Evolutionary conservation across 1,140 invertebrate genomes (phyloP), one percentile per base, ranked within the genome.

Genomic region (Papilio glaucus): DNA sequence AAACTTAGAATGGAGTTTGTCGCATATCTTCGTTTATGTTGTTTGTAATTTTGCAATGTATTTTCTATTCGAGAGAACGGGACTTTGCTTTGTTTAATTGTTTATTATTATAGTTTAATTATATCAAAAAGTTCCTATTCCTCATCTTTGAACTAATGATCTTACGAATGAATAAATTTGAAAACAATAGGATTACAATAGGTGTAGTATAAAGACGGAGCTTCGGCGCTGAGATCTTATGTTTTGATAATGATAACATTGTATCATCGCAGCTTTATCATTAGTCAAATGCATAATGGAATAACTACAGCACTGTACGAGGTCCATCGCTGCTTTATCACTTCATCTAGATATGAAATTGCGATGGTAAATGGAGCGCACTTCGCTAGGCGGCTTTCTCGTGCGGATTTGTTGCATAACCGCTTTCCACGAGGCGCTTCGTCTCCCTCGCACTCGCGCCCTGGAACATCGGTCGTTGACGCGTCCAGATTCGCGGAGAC

Each of bases 371-470:
- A 75, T 68, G 68, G 78, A 65, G 62, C 10, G 62, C 62, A 65
- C 62, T 38, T 65, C 15, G 62, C 77, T 88, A 85, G 80, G 21
- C 26, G 42, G 85, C 85, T 89, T 88, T 91, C 89, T 85, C 87
- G 85, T 83, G 82, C 72, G 75, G 76, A 77, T 74, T 75, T 79
- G 83, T 91, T 89, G 85, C 88, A 87, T 90, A 89, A 88, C 89
- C 82, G 87, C 87, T 90, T 91, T 90, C 86, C 89, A 89, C 84
- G 82, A 82, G 75, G 83, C 79, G 71, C 77, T 79, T 72, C 76
- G 62, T 84, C 79, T 80, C 80, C 74, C 76, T 81, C 81, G 78
- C 83, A 74, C 85, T 79, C 49, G 78, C 83, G 76, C 83, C 79
- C 81, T 83, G 82, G 80, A 81, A 72, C 80, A 77, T 84, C 83